Evolutionary conservation across 2,888 invertebrate genomes (phyloP), one percentile per base, ranked within the genome.

Genomic region (Drosophila pseudotakahashii): DNA sequence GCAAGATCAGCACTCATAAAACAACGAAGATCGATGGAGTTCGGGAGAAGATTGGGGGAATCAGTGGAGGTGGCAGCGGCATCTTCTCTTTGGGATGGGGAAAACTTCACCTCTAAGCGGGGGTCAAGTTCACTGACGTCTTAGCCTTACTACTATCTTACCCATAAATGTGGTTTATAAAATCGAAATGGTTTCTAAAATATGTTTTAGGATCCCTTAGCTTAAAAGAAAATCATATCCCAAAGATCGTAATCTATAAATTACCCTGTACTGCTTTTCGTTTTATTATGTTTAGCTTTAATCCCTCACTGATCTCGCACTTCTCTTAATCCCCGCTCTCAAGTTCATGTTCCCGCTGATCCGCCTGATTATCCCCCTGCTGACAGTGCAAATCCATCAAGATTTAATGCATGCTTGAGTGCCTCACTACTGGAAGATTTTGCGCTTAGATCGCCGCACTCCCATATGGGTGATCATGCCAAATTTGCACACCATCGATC

Each of bases 91-190:
- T 48, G 32, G 16, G 26, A 58, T 48, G 48, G 50, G 16, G n/a
- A 42, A 32, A 53, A n/a, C 64, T 26, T 63, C 47, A 55, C 53
- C 64, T 53, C 42, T 26, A 42, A 34, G n/a, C 30, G 37, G 41
- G 6, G 9, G 39, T 54, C 48, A 71, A 75, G 81, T 76, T 84
- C 85, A 81, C 73, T 84, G 85, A 81, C 81, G 59, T 53, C 64
- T 23, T 23, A 14, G 6, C 14, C 32, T 30, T 23, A 3, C 23
- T 23, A 44, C 7, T 11, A 26, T 7, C 7, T 7, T 7, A 13
- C 23, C 13, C 26, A 26, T 14, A 30, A 30, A 7, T 30, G 0
- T 7, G 0, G 6, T 14, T 47, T n/a, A 2, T 7, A 7, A 7
- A 44, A 23, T 7, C 7, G 0, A 7, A 37, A n/a, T 0, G 7